phyloP scores from a whole-genome alignment of 1,140 invertebrate species.

The Forficula auricularia region DNA sequence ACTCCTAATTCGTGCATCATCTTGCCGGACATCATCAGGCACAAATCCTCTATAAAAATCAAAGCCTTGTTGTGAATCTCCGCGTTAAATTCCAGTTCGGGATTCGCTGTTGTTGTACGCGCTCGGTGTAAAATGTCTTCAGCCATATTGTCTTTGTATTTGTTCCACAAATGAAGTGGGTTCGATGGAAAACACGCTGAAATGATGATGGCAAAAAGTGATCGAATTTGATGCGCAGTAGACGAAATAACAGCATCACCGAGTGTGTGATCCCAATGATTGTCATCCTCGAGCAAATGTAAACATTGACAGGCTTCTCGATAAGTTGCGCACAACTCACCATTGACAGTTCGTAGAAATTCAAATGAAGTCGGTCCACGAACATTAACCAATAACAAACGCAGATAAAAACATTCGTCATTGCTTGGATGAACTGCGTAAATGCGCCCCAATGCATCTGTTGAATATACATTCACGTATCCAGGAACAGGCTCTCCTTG shows the following conservation, averaged over 20 bases:
- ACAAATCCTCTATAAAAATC: too few relatives aligned
- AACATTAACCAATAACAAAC: constrained; percentile 23
- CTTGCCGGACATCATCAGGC: too few relatives aligned
- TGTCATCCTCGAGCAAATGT: constrained; percentile 24
- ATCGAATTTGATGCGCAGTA: constrained; percentile 20
- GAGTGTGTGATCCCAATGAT: constrained; percentile 22
- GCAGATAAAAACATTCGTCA: constrained; percentile 24
- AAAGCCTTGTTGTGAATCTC: too few relatives aligned
- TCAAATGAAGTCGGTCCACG: constrained; percentile 24
- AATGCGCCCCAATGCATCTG: constrained; percentile 20
- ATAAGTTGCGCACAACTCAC: constrained; percentile 24
- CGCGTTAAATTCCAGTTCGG: constrained; percentile 16
- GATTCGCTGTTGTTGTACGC: constrained; percentile 5
- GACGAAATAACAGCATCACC: constrained; percentile 18
- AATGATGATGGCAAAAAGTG: constrained; percentile 26
- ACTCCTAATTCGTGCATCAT: too few relatives aligned
- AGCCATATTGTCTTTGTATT: constrained; percentile 20
- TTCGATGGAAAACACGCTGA: constrained; percentile 18
- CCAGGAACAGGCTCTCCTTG: constrained; percentile 16
- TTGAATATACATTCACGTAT: constrained; percentile 16
- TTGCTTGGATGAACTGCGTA: constrained; percentile 25
- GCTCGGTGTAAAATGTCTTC: constrained; percentile 20
- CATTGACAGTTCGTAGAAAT: constrained; percentile 23
- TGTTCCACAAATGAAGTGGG: constrained; percentile 19
- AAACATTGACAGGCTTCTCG: constrained; percentile 22